Percentiles rank a stretch among this genome's conserved stretches.
Conservation (phyloP, 1,140 invertebrate genomes). For the Cotesia typhae region DNA sequence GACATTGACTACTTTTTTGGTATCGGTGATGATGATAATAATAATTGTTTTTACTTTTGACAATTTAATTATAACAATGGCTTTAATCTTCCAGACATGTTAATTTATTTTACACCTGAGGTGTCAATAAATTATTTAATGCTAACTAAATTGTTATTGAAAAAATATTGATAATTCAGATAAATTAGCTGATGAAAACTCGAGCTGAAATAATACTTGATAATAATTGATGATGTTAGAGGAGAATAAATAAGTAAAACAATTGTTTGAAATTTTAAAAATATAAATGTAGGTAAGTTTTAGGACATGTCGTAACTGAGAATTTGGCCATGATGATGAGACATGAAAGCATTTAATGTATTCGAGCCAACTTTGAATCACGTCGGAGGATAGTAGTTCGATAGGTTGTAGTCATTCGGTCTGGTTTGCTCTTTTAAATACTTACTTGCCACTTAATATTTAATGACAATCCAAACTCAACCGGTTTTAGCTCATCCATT, state of each 20-base stretch:
- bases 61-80: background rate
- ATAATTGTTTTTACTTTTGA: background rate
- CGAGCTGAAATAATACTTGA: too few relatives aligned
- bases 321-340: conserved; percentile 32
- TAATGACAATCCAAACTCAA: background rate
- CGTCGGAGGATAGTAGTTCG: conserved; percentile 11
- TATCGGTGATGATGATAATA: background rate
- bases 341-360: conserved; percentile 26
- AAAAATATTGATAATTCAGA: too few relatives aligned
- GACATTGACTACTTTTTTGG: conserved; percentile 51
- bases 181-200: too few relatives aligned
- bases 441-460: background rate
- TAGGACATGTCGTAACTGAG: conserved; percentile 30
- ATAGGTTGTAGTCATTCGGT: conserved; percentile 10
- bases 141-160: too few relatives aligned
- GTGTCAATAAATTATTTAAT: too few relatives aligned
- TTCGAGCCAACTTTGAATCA: conserved; percentile 19
- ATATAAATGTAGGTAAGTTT: background rate
- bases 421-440: background rate
- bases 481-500: too few relatives aligned
- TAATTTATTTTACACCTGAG: too few relatives aligned
- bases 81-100: too few relatives aligned
- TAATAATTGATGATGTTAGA: too few relatives aligned
- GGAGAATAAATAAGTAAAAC: background rate
- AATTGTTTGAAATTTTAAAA: conserved; percentile 7